Base-by-base conservation (phyloP, 2,797 vertebrate species). In the Thripadectes ignobilis region DNA sequence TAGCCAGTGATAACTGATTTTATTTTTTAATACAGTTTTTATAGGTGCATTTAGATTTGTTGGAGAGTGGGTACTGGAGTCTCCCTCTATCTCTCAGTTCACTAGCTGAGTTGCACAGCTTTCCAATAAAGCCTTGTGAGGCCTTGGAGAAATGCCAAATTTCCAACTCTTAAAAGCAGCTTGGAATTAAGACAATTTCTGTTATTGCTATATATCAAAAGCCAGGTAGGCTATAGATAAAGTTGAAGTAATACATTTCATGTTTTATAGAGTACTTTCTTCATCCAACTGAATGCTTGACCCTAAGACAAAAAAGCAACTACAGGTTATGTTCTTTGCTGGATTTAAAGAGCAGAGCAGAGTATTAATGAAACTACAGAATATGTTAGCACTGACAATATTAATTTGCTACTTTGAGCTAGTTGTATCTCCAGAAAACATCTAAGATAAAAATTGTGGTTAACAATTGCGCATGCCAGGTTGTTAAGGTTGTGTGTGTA, bases 311-410 rank as follows among this genome's bases (percentile, higher is more conserved):
- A 83, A 69, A 71, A 58, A 62, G 9, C 29, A 54, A 14, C 30
- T 43, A 52, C 0, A 4, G 32, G 19, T 58, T 80, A 62, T 0
- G 0, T 34, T 69, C 38, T 57, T 74, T 26, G 32, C 61, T 34
- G 72, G 36, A 30, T 67, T 72, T 67, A 66, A 46, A 77, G 51
- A 74, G 30, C 57, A 74, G 45, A 46, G 45, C 21, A 46, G 32
- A 22, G 26, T 30, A 32, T 12, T 65, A 54, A 32, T 81, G 43
- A 82, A 89, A 65, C 36, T 77, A 41, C 39, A 51, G 23, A 68
- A 43, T 74, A 43, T 49, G 26, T 57, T 69, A 46, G 41, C 27
- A 55, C 14, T 43, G 34, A 51, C 21, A 26, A 14, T 52, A 92
- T 17, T 14, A 48, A 66, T 66, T 92, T 92, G 46, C 38, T 48